Evolutionary conservation across 2,797 vertebrate species (phyloP), one percentile per base, ranked within the genome.

Genomic region (Anas bahamensis): DNA sequence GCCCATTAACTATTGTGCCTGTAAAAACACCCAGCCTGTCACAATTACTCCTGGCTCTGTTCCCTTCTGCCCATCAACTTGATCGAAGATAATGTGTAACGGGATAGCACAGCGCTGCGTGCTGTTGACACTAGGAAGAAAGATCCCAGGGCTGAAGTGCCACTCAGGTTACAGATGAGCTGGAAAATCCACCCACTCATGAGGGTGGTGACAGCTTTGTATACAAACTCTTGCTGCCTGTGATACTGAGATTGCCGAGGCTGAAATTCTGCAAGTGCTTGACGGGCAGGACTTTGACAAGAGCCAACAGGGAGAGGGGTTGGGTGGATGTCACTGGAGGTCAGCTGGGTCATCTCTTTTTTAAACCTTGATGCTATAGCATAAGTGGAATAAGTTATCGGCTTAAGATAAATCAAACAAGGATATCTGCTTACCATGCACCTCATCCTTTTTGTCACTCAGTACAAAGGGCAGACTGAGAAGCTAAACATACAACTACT

Each of bases 31-130:
- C 83, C 81, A 53, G 95, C 87, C 93, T 82, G 94, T 88, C 94
- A 78, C 94, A 94, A 93, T 90, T 83, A 61, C 92, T 78, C 9
- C 95, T 92, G 94, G 94, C 96, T 56, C 75, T 55, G 84, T 72
- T 96, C 96, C 91, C 93, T 89, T 46, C 96, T 95, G 96, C 90
- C 96, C 96, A 85, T 97, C 96, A 97, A 86, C 50, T 79, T 89
- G 91, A 96, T 93, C 97, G 98, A 98, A 98, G 98, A 99, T 98
- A 98, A 98, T 97, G 98, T 98, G 98, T 98, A 98, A 99, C 44
- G 93, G 98, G 98, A 99, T 98, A 98, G 97, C 92, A 86, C 97
- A 96, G 97, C 6, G 95, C 98, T 96, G 97, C 97, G 89, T 97
- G 98, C 98, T 98, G 98, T 98, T 98, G 98, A 98, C 98, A 98